Base-by-base conservation (phyloP, 2,888 invertebrate species). In the Sarcophaga carnaria region DNA sequence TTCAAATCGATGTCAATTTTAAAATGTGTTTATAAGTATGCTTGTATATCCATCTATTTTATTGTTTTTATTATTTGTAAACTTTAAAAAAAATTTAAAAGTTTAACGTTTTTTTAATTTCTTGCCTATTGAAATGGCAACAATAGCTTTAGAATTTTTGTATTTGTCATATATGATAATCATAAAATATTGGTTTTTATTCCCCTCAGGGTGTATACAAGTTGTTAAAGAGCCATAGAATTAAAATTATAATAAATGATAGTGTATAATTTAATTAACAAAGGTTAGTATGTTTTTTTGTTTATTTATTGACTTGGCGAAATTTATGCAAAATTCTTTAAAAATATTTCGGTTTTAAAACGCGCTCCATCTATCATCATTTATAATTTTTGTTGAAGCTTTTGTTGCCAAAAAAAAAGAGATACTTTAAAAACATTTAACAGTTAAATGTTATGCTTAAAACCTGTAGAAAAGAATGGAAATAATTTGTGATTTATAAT, bases 1-100 rank as follows among this genome's bases (percentile, higher is more conserved):
- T 83, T 80, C 47, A 78, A 86, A 83, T 83, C 77, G 67, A 72
- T 83, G 78, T 70, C 81, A 81, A 81, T 78, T 74, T 67, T 22
- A 17, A 54, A 75, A 71, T 67, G 8, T 78, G 12, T 37, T 70
- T 72, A 49, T 79, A 27, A 49, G 20, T 25, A 70, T 62, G 60
- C 60, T 27, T 37, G 60, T 74, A 70, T 63, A 69, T 60, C 25
- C 74, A 25, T n/a, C 8, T 27, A 47, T 78, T 76, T 25, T 63
- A 69, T 71, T 72, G 67, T 49, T 54, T 27, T 82, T 69, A 80
- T 64, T 47, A 67, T 60, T 75, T 11, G 64, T 72, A 20, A 72
- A 80, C 72, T 14, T 85, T 54, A n/a, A 74, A 88, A 83, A 72
- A 69, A 85, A 79, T 85, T 47, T 71, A 66, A 70, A 85, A 64